Evolutionary conservation across 2,797 vertebrate genomes (phyloP), one percentile per base, ranked within the genome.

Genomic region (Sebastes oblongus): DNA sequence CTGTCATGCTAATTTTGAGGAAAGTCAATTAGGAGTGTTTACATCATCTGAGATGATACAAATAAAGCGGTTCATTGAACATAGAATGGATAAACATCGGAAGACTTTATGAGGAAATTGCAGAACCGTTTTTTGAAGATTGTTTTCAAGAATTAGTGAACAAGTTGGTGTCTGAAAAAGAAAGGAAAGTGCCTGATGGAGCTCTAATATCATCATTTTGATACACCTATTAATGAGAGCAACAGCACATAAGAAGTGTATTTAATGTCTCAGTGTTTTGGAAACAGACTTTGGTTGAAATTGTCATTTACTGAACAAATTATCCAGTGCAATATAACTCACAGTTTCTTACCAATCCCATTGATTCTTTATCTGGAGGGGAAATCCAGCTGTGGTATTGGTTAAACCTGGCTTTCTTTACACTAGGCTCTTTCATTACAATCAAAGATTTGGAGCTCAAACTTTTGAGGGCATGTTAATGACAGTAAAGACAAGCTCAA

Each of bases 401-500:
- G 58, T 60, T 55, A n/a, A 60, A 61, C 14, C 10, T 29, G n/a
- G n/a, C 18, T 80, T 65, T 29, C 13, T 80, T 66, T 59, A 66
- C 14, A 4, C 20, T 2, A 30, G 2, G 55, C 8, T 34, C 11
- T 34, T 66, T 62, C 14, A 50, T 29, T 66, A 59, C 5, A 32
- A 7, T 65, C 59, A 70, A 75, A 80, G 36, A 62, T 13, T 55
- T 72, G 50, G 60, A 32, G 39, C 20, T 76, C 22, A 55, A 65
- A 29, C 18, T 54, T 34, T 65, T 56, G 18, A 50, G 5, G 24
- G 25, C 8, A 76, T n/a, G 42, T 60, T 30, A 66, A 78, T 60
- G 73, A 56, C 39, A 66, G 62, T 27, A 52, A 73, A 75, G 55
- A 75, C 39, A 65, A 66, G 52, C 66, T 78, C 34, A 64, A 77